Base-by-base conservation (phyloP, 2,113 vertebrate species). In the Xiphorhynchus elegans region DNA sequence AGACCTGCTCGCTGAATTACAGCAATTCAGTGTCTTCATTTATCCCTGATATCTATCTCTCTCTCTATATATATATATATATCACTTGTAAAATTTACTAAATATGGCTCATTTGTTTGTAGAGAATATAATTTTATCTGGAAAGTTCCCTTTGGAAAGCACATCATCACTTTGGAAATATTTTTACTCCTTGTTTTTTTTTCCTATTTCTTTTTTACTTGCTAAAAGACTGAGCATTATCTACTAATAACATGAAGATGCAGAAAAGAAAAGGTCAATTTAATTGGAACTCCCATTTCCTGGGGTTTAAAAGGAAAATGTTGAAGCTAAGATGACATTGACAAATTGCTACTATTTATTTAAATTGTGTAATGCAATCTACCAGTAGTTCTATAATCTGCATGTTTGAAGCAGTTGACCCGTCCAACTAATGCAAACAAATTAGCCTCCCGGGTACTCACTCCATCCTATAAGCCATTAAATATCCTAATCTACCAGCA, bases 281-380 rank as follows among this genome's bases (percentile, higher is more conserved):
- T 98, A 99, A 98, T 99, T 97, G 98, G 96, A 98, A 98, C 98
- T 98, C 98, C 97, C 95, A 95, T 98, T 99, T 99, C 98, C 98
- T 98, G 98, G 96, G 98, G 97, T 98, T 98, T 98, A 97, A 97
- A 98, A 98, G 97, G 96, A 97, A 98, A 97, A 98, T 98, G 96
- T 97, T 97, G 97, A 98, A 97, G 97, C 95, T 98, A 98, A 98
- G 97, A 97, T 99, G 98, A 99, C 98, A 99, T 98, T 99, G 99
- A 99, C 98, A 99, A 99, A 99, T 99, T 99, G 98, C 98, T 98
- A 98, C 98, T 98, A 98, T 99, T 99, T 99, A 99, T 99, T 99
- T 99, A 99, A 99, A 99, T 99, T 96, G 97, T 98, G 98, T 98
- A 99, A 99, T 96, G 97, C 96, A 99, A 99, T 99, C 98, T 98